Base-by-base conservation (phyloP, 1,140 invertebrate species). In the Drosophila saltans region DNA sequence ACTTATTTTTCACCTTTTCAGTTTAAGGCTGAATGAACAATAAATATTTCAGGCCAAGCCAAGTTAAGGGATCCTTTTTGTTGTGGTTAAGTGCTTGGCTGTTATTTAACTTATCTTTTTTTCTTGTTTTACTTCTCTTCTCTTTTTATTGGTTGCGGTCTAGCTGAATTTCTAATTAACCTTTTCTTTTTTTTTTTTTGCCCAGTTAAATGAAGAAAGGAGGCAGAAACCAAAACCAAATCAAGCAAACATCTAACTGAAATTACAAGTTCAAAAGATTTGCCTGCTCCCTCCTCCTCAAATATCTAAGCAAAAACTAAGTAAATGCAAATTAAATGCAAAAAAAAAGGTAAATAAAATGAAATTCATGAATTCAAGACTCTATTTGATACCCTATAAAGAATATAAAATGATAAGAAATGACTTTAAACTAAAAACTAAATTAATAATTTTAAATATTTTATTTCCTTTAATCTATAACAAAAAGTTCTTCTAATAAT, bases 121-220 rank as follows among this genome's bases (percentile, higher is more conserved):
- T 36, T 36, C 4, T 30, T 30, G 2, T 30, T 36, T 36, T 7
- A 5, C 6, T 36, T 36, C 33, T 36, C 16, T 16, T 30, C 2
- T 30, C 2, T 36, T 36, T 36, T 36, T 36, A 36, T 33, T 59
- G 52, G 16, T 52, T 78, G 74, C 75, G 73, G 75, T 77, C 41
- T 63, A 45, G 28, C 56, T 72, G 66, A 89, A 83, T 89, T 83
- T 71, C 73, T 83, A 84, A 74, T 84, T 82, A 83, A 76, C 77
- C 77, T 74, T 79, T 79, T 63, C 33, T 41, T 30, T 21, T 16
- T 16, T 16, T 21, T 16, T 16, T 16, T 16, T 48, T 16, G 11
- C 48, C 24, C 58, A 77, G 63, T 64, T 58, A 79, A 80, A 72
- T 39, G 69, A 55, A 80, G 64, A 33, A 24, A 36, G 45, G 36